Base-by-base conservation (phyloP, 2,888 invertebrate species). In the Drosophila affinis region DNA sequence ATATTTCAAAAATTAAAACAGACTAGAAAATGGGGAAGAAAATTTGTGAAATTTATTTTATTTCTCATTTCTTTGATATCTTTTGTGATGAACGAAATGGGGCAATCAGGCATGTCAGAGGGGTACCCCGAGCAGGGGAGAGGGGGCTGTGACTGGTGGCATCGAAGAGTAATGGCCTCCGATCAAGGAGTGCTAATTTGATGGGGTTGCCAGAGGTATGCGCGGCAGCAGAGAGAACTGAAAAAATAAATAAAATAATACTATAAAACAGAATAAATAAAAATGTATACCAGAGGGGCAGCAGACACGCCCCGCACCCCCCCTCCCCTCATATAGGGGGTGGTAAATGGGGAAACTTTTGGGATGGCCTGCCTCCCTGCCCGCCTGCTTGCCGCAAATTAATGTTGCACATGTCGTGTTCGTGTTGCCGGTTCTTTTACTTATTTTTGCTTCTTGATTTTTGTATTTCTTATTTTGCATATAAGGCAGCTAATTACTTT, bases 401-500 rank as follows among this genome's bases (percentile, higher is more conserved):
- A 80, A 88, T 89, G 87, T 87, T 87, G 87, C 82, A 87, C 81
- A 76, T 56, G 72, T 82, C 77, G 69, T 54, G 58, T 65, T 77
- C 71, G 69, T 75, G 76, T 55, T 56, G 57, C 21, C 12, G 21
- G 48, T 53, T 64, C 58, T 51, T 68, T 58, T 56, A 34, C 34
- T 58, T 21, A 57, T 47, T 49, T 51, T 56, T 56, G 48, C n/a
- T 65, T 52, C 53, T 61, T 55, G 53, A 61, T 62, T 56, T 60
- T 72, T 62, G 52, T 65, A 44, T 46, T 57, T 61, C 48, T 55
- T 59, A 56, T 81, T 78, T 75, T 75, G 76, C 72, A 75, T 75
- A 62, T 78, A 75, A 65, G 78, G 52, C 67, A 64, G 84, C 89
- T 89, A 89, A 89, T 89, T 89, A 88, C 89, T 89, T 89, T 87